Base-by-base conservation (phyloP, 2,797 vertebrate species). In the Alectoris magna region DNA sequence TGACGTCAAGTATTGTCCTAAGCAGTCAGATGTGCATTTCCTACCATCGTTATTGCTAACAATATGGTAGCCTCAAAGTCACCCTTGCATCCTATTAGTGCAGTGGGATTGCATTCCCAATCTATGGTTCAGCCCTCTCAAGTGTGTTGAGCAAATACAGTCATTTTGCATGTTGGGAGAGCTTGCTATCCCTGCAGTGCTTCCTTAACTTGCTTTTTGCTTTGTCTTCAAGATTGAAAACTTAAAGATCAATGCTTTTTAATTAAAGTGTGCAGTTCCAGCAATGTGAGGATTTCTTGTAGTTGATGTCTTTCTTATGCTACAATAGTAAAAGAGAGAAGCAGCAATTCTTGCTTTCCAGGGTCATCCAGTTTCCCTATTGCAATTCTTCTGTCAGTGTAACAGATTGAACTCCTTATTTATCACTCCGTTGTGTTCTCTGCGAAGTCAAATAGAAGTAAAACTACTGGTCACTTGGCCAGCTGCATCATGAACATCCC, bases 371-470 rank as follows among this genome's bases (percentile, higher is more conserved):
- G 29, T 87, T 84, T 71, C 18, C 51, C 62, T 88, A 6, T 67
- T 91, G 23, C 1, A 6, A 23, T 71, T 27, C 34, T 89, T 79
- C 64, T 90, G 10, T 82, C n/a, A 0, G 0, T 81, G 41, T 81
- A 80, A 84, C 62, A 63, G 68, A 77, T 79, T 83, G 67, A 80
- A 10, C 14, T 11, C 16, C 36, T 38, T 82, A 11, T 88, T 85
- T 91, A 14, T 64, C 53, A 22, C 31, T 87, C 74, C 46, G 36
- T 86, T 53, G n/a, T 36, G 38, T 72, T 75, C 67, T 73, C 36
- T 88, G 71, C 11, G 29, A 89, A 75, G 67, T 92, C 81, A 85
- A 6, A 62, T 24, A 53, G 48, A 88, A 70, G 43, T 80, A 59
- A 77, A 80, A 49, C 83, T 84, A 72, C 34, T 72, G 69, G n/a